Evolutionary conservation across 2,888 invertebrate species (phyloP).

Genomic region (Caradrina clavipalpis): DNA sequence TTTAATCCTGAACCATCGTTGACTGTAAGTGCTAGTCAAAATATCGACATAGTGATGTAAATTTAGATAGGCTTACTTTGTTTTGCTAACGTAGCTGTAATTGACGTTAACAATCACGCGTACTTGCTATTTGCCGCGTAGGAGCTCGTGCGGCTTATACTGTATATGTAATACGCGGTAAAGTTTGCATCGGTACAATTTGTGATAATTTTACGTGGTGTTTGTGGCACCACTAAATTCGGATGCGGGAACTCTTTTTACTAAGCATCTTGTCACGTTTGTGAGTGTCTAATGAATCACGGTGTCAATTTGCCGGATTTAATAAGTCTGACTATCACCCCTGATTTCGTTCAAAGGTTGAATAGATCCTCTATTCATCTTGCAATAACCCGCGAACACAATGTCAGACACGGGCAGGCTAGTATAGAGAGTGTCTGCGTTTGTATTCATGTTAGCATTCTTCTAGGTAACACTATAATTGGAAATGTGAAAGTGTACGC

Average conservation of each 20-base stretch:
- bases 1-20: constrained; percentile 71
- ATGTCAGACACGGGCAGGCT: neutral
- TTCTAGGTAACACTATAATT: constrained; percentile 18
- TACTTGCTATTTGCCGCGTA: constrained; percentile 45
- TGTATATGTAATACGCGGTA: constrained; percentile 35
- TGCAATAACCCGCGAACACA: neutral
- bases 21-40: constrained; percentile 83
- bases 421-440: neutral
- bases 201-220: constrained; percentile 27
- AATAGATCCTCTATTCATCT: neutral
- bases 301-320: neutral
- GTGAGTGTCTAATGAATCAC: neutral
- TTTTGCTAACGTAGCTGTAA: constrained; percentile 73
- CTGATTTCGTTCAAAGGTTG: neutral
- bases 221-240: constrained; percentile 9
- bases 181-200: constrained; percentile 42
- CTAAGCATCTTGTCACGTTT: neutral
- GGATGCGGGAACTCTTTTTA: constrained; percentile 29
- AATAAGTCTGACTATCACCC: neutral
- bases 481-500: constrained; percentile 7
- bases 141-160: constrained; percentile 36
- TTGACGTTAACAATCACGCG: constrained; percentile 48
- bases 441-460: constrained; percentile 20
- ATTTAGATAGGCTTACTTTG: constrained; percentile 78
- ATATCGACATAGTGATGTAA: constrained; percentile 80